These are phyloP conservation scores for Scrobipalpa atriplicella DNA, from an alignment of 2,888 invertebrate genomes.

Conservation along the genomic window DNA sequence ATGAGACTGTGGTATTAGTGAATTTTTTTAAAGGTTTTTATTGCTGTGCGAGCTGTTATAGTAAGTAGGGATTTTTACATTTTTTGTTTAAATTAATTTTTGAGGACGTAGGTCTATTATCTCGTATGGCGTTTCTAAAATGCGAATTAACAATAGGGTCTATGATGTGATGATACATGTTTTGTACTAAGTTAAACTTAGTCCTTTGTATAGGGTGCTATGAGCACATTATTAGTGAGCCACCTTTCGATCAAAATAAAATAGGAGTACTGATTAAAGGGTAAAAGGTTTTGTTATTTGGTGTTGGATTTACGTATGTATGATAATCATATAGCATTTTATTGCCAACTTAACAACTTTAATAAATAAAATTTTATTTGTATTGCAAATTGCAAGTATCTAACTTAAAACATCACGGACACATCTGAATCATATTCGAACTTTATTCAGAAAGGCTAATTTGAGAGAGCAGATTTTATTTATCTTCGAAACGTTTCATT, in stretches of 20 bases:
- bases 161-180: not conserved
- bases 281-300: too few relatives aligned
- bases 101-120: constrained; percentile 2
- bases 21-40: constrained; percentile 42
- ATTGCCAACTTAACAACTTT: not conserved
- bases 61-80: not conserved
- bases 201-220: not conserved
- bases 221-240: not conserved
- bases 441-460: not conserved
- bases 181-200: constrained; percentile 6
- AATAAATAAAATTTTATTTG: not conserved
- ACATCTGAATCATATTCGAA: too few relatives aligned
- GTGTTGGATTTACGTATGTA: too few relatives aligned
- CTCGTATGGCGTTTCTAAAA: too few relatives aligned
- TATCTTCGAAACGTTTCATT: not conserved
- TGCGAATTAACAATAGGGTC: too few relatives aligned
- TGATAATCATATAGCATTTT: too few relatives aligned
- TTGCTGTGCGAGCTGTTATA: not conserved
- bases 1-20: constrained; percentile 69
- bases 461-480: not conserved
- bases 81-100: not conserved
- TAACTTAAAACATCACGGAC: not conserved
- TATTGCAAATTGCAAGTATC: not conserved
- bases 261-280: not conserved
- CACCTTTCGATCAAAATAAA: not conserved